Base-by-base conservation (phyloP, 2,797 vertebrate species). In the Rhinoraja longicauda region DNA sequence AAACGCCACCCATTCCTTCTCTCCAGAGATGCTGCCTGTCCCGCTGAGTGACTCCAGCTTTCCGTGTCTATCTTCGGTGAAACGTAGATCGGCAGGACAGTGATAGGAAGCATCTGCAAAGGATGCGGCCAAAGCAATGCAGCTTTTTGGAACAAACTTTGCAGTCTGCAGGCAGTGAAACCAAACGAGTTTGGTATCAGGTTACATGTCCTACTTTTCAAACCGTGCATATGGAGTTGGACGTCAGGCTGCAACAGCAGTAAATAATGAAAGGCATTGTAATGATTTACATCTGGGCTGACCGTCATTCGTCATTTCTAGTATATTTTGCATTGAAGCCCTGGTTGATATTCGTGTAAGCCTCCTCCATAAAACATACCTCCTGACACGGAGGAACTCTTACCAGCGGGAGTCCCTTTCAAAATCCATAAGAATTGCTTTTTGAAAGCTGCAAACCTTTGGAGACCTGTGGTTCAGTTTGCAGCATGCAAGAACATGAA, bases 201-300 rank as follows among this genome's bases (percentile, higher is more conserved):
- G 45, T 88, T 36, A 88, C n/a, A 9, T 39, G 32, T 4, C 8
- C 77, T 78, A 36, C 17, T 88, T 88, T 36, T 67, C n/a, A 24
- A 36, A 36, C 59, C 5, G 88, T 88, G 15, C 59, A 88, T 88
- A 84, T 67, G 59, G 62, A 67, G 64, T 36, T 3, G n/a, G 15
- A 67, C 36, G 6, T 67, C 36, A 19, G 8, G 62, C 59, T 17
- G 21, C 19, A 32, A 88, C 32, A 19, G 84, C 84, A 24, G 39
- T n/a, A 24, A 64, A 88, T 88, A 88, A 88, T 88, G 62, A 32
- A 59, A 59, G 53, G 53, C 81, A n/a, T 59, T 59, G 9, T 84
- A 84, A 88, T 67, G 59, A 67, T 67, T 36, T 64, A 67, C 84
- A 88, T 88, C 62, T 88, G n/a, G 62, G n/a, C n/a, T 88, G 67